Conservation (phyloP, 2,888 invertebrate genomes). For the Temnothorax rugatulus region DNA sequence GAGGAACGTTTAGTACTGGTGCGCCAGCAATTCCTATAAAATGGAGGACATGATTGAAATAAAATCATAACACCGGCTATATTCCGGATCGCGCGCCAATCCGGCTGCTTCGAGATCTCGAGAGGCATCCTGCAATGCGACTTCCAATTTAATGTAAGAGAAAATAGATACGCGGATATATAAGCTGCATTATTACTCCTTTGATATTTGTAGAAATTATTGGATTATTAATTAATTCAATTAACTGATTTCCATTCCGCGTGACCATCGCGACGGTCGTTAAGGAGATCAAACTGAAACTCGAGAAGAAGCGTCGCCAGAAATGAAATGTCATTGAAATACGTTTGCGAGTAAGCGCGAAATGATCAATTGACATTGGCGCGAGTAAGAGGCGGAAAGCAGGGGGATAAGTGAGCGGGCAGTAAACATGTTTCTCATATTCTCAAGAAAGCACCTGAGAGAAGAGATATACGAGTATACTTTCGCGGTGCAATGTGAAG, state of each 20-base stretch:
- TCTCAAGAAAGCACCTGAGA: constrained; percentile 68
- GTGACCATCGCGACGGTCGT: not conserved
- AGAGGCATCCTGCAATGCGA: constrained; percentile 3
- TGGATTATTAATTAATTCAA: constrained; percentile 7
- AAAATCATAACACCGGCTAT: constrained; percentile 40
- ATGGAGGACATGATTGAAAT: constrained; percentile 45
- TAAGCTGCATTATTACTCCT: not conserved
- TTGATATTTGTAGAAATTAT: not conserved
- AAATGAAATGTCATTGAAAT: not conserved
- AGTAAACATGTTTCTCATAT: constrained; percentile 70
- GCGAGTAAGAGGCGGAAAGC: constrained; percentile 6
- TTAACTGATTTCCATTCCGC: not conserved
- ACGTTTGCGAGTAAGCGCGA: not conserved
- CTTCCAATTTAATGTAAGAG: not conserved
- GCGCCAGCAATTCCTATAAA: constrained; percentile 46
- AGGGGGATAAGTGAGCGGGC: constrained; percentile 46
- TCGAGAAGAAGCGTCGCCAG: not conserved
- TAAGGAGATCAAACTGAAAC: not conserved
- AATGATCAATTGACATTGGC: constrained; percentile 27
- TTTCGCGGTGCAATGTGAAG: constrained; percentile 59
- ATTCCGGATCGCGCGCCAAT: constrained; percentile 5
- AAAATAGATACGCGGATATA: not conserved
- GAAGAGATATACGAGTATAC: constrained; percentile 66
- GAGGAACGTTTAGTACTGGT: constrained; percentile 54
- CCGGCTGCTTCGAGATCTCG: not conserved